phyloP scores from a whole-genome alignment of 2,797 vertebrate species.

The Prionace glauca region DNA sequence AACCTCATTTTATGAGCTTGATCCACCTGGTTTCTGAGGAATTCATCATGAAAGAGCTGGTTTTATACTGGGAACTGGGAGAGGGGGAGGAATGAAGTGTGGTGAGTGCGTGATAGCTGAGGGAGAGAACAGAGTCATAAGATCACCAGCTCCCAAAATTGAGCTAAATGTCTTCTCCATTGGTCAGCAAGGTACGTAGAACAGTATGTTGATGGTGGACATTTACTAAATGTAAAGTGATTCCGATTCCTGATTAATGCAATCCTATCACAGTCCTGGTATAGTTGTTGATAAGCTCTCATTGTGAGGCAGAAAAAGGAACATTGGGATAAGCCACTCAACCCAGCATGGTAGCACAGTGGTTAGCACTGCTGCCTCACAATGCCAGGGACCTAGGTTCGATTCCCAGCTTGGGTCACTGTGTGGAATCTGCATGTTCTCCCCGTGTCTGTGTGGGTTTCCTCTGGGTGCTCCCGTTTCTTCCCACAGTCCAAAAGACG shows the following conservation, averaged over 20 bases:
- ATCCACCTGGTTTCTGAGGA: background rate
- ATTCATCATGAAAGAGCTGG: background rate
- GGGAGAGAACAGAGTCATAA: background rate
- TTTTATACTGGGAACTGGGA: background rate
- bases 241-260: background rate
- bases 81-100: background rate
- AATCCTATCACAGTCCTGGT: background rate
- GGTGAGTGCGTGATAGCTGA: too few species aligned
- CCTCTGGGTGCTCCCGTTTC: too few species aligned
- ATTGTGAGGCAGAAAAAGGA: background rate
- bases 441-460: too few species aligned
- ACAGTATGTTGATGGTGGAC: background rate
- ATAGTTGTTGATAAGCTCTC: background rate
- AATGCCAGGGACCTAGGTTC: too few species aligned
- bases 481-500: too few species aligned
- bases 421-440: too few species aligned
- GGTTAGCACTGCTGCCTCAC: too few species aligned
- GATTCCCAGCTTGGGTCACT: too few species aligned
- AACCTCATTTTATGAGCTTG: background rate
- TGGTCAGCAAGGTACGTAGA: background rate
- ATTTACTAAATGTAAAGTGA: background rate
- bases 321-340: background rate
- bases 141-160: background rate
- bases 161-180: background rate
- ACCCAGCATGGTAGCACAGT: too few species aligned